Base-by-base conservation (phyloP, 2,797 vertebrate genomes). In the Sebastes wilsoni region DNA sequence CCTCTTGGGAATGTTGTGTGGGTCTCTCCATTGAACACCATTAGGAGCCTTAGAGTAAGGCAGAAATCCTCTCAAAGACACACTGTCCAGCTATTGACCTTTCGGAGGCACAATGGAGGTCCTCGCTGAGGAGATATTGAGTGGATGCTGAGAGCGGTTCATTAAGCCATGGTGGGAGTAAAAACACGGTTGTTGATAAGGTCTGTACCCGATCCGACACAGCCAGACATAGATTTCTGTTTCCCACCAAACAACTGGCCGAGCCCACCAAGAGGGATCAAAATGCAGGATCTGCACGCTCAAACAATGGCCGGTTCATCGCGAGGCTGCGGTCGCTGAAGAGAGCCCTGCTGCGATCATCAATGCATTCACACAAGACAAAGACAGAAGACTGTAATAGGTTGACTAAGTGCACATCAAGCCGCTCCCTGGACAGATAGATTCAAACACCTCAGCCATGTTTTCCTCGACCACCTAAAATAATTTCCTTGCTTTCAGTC, bases 21-120 rank as follows among this genome's bases (percentile, higher is more conserved):
- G 90, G 89, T 91, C 85, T 93, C 92, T 95, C 91, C 92, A 93
- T 93, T 94, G 93, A 94, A 92, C 90, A 86, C 95, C 94, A 95
- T 95, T 95, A 95, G 86, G 84, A 87, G 89, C 92, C 91, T 89
- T 90, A 89, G 89, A 92, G 89, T 90, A 88, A 93, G 78, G 87
- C 83, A 94, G 90, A 93, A 94, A 95, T 89, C 90, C 90, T 94
- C 93, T 95, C 87, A 92, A 95, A 95, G 93, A 92, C 92, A 92
- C 84, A 77, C 89, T 91, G 92, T 94, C 93, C 94, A 93, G 91
- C 90, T 94, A 95, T 94, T 96, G 94, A 96, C 95, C 95, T 93
- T 91, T 91, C 62, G 59, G 77, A 92, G 87, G 77, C 86, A 88
- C 89, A 87, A 91, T 84, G 82, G 90, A 90, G 89, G 89, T 91